These are phyloP conservation scores for Ptychadena robeensis DNA, from an alignment of 2,797 vertebrate genomes.

Conservation along the genomic window DNA sequence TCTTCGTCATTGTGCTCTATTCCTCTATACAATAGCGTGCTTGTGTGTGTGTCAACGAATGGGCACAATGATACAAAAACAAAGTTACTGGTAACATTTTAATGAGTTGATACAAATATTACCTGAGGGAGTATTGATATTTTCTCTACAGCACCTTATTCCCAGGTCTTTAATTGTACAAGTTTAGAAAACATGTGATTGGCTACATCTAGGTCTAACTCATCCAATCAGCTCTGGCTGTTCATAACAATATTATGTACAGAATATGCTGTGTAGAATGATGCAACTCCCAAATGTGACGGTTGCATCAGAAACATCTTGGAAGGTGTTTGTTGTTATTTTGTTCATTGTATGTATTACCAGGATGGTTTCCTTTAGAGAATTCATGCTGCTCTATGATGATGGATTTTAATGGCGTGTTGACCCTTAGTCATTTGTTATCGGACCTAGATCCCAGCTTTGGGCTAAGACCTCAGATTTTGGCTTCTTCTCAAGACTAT, in stretches of 20 bases:
- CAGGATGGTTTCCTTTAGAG: slow-evolving; percentile 25
- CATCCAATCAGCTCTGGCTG: neutral
- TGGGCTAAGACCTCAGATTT: neutral
- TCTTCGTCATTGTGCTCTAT: too few species aligned
- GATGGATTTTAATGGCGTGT: slow-evolving; percentile 9
- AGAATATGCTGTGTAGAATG: slow-evolving; percentile 22
- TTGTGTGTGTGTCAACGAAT: neutral
- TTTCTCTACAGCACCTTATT: slow-evolving; percentile 6
- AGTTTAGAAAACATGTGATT: neutral
- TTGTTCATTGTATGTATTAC: neutral
- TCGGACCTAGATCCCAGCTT: slow-evolving; percentile 17
- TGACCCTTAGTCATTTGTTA: slow-evolving; percentile 36
- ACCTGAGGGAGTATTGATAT: slow-evolving; percentile 36
- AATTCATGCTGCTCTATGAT: slow-evolving; percentile 12
- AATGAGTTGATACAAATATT: slow-evolving; percentile 41
- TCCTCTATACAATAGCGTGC: too few species aligned
- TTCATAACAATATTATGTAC: slow-evolving; percentile 21
- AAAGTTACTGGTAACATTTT: neutral
- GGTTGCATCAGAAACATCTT: slow-evolving; percentile 31
- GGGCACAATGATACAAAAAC: slow-evolving; percentile 13
- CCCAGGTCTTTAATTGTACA: neutral
- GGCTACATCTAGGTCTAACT: neutral
- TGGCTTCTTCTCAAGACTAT: slow-evolving; percentile 34
- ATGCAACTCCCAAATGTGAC: slow-evolving; percentile 37
- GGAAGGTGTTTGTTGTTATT: slow-evolving; percentile 20